Conservation (phyloP, 2,888 invertebrate genomes). For the Desoria tigrina region DNA sequence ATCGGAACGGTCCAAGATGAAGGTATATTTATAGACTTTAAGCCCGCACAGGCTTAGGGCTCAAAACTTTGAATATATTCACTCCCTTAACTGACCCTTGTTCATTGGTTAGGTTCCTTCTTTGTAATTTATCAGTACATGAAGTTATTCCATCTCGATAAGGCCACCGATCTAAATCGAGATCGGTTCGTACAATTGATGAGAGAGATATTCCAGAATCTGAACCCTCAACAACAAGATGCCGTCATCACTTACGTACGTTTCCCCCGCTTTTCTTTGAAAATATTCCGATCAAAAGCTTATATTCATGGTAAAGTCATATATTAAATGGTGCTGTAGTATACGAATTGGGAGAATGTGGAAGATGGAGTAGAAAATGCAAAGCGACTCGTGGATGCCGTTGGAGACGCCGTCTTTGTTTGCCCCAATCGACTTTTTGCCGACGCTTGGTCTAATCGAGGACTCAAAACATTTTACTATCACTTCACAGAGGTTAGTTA, state of each 20-base stretch:
- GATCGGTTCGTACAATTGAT: slow-evolving; percentile 57
- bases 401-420: slow-evolving; percentile 36
- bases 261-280: slow-evolving; percentile 16
- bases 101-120: slow-evolving; percentile 30
- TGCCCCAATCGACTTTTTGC: slow-evolving; percentile 42
- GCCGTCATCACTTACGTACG: slow-evolving; percentile 38
- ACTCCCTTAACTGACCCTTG: too few relatives aligned
- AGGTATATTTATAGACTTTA: slow-evolving; percentile 34
- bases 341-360: slow-evolving; percentile 47
- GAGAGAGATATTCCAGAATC: slow-evolving; percentile 33
- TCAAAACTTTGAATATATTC: slow-evolving; percentile 1
- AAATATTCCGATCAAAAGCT: too few relatives aligned
- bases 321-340: slow-evolving; percentile 26
- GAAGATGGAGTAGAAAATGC: slow-evolving; percentile 42
- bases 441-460: slow-evolving; percentile 39
- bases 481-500: slow-evolving; percentile 41
- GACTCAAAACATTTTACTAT: slow-evolving; percentile 37
- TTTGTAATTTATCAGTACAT: slow-evolving; percentile 40
- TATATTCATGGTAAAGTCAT: too few relatives aligned
- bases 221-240: slow-evolving; percentile 26
- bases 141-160: slow-evolving; percentile 55
- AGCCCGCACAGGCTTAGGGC: not conserved
- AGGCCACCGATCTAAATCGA: slow-evolving; percentile 59
- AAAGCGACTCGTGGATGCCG: slow-evolving; percentile 26
- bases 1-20: slow-evolving; percentile 41